These are phyloP conservation scores for Lasioglossum baleicum DNA, from an alignment of 1,140 invertebrate species.

Conservation along the genomic window DNA sequence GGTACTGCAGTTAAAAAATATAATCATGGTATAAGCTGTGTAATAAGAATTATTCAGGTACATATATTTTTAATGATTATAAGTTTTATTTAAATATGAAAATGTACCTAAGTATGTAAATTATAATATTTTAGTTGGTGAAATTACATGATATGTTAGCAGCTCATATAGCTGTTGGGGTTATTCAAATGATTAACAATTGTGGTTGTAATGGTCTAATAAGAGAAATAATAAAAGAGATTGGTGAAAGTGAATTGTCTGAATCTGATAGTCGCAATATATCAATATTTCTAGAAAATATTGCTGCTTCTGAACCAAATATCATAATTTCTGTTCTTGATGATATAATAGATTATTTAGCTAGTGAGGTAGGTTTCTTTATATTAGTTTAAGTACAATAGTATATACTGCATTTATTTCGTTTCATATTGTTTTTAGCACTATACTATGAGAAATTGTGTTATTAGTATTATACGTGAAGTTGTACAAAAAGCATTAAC, in stretches of 20 bases:
- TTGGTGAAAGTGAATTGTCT: constrained; percentile 82
- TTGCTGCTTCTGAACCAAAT: constrained; percentile 84
- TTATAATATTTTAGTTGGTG: constrained; percentile 82
- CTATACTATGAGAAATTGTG: constrained; percentile 89
- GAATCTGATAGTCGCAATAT: constrained; percentile 83
- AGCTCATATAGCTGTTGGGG: constrained; percentile 83
- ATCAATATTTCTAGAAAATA: constrained; percentile 85
- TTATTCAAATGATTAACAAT: constrained; percentile 84
- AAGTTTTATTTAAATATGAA: constrained; percentile 21
- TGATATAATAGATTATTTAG: constrained; percentile 81
- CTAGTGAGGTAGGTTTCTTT: constrained; percentile 80
- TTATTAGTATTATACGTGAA: constrained; percentile 88
- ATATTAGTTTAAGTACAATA: constrained; percentile 71
- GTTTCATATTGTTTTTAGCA: constrained; percentile 80
- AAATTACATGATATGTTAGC: constrained; percentile 87
- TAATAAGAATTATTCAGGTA: constrained; percentile 84
- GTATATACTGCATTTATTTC: constrained; percentile 6
- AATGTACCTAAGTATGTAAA: too few species aligned
- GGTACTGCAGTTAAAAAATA: constrained; percentile 89
- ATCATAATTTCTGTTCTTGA: constrained; percentile 84
- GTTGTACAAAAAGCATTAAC: constrained; percentile 86
- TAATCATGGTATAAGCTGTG: constrained; percentile 86
- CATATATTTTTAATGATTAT: constrained; percentile 14
- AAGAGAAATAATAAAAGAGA: constrained; percentile 87
- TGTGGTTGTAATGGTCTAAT: constrained; percentile 84